Evolutionary conservation across 2,888 invertebrate genomes (phyloP), one percentile per base, ranked within the genome.

Genomic region (Drosophila kokeensis): DNA sequence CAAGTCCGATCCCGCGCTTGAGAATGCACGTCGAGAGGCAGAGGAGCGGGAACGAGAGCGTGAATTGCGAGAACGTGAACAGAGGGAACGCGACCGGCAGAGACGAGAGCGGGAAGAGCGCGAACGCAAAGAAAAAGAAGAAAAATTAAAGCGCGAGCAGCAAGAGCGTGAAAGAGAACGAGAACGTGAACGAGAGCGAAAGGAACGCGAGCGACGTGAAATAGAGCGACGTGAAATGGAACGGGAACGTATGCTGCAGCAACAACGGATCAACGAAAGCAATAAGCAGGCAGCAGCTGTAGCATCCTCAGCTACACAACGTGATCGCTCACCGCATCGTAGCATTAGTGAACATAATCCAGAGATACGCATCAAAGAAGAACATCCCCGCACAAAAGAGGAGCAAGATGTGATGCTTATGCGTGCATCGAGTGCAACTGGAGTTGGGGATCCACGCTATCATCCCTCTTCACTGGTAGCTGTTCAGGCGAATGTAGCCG

Each of bases 301-400:
- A 49, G 90, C 93, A 53, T 91, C 93, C 36, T 90, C 94, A 48
- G 90, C 93, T 4, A 81, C 90, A 34, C 81, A 88, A 1, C 74
- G 96, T 6, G 96, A 96, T 76, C 94, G 97, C 59, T 97, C 97
- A 8, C 97, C 97, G 6, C 93, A 97, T 62, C 94, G 97, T 34
- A 97, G 96, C 91, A 96, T 96, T 10, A 92, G 93, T 68, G 93
- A 92, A 36, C 76, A 87, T 49, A 82, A 93, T 38, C 54, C 86
- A 7, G 91, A 92, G 29, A 90, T 92, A 62, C 90, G 92, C 79
- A 94, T 95, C 2, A 95, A 96, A 84, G 95, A 96, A 82, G 95
- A 96, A 18, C 93, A 95, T 53, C 94, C 94, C 63, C 94, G 95
- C 52, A 57, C 86, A 34, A 87, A 93, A 60, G 93, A 93, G 32